These are phyloP conservation scores for Aegotheles bennettii DNA, from an alignment of 2,113 vertebrate species.

Conservation along the genomic window DNA sequence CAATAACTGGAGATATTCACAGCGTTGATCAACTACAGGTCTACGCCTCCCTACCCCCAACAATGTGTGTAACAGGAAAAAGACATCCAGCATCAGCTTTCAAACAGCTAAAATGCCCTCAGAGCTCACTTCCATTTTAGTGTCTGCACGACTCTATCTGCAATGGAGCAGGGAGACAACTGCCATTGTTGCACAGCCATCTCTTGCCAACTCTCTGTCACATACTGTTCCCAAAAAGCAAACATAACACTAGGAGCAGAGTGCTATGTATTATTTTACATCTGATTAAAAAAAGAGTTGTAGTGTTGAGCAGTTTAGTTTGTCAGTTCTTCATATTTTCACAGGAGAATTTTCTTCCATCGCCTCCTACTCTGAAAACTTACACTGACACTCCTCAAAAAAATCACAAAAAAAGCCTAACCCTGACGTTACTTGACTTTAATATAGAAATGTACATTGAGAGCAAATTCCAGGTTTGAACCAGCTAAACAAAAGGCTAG, in stretches of 20 bases:
- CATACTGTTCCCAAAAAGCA: neutral
- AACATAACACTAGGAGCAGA: neutral
- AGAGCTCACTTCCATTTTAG: neutral
- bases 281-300: neutral
- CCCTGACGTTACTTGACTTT: neutral
- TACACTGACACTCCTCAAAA: neutral
- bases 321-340: neutral
- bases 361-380: neutral
- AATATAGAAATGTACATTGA: neutral
- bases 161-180: neutral
- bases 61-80: neutral
- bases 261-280: neutral
- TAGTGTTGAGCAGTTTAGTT: neutral
- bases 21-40: neutral
- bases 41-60: neutral
- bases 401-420: neutral
- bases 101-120: neutral
- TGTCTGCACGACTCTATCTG: neutral
- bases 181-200: neutral
- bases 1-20: constrained; percentile 15
- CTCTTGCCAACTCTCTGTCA: neutral
- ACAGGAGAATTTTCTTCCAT: neutral
- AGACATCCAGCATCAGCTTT: constrained; percentile 6
- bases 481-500: neutral
- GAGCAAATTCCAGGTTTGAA: neutral